These are phyloP conservation scores for Nebria brevicollis DNA, from an alignment of 2,888 invertebrate species.

Conservation along the genomic window DNA sequence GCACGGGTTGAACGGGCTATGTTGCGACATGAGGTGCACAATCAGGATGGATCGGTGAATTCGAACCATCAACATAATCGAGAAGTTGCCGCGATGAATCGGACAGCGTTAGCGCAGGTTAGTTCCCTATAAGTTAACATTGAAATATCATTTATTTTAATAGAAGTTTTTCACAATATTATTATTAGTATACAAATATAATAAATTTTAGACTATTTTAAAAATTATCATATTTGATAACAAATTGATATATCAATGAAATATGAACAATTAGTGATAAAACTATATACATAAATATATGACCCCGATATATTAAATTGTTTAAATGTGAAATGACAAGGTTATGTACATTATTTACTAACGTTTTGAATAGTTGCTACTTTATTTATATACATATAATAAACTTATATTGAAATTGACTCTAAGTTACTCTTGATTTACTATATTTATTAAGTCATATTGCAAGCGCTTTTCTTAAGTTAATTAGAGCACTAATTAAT, in stretches of 20 bases:
- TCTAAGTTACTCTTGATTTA: background rate
- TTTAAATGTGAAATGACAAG: background rate
- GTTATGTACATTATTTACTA: background rate
- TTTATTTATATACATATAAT: background rate
- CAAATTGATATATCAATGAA: too few relatives aligned
- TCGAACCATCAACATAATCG: slow-evolving; percentile 47
- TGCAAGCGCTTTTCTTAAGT: too few relatives aligned
- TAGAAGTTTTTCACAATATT: too few relatives aligned
- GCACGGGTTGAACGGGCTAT: slow-evolving; percentile 70
- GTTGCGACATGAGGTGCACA: slow-evolving; percentile 67
- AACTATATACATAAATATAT: too few relatives aligned
- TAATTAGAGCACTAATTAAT: too few relatives aligned
- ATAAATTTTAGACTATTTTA: too few relatives aligned
- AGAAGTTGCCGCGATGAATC: slow-evolving; percentile 56
- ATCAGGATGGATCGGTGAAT: slow-evolving; percentile 61
- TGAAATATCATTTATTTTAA: too few relatives aligned
- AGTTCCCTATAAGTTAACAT: slow-evolving; percentile 21
- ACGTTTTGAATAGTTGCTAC: background rate
- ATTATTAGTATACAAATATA: too few relatives aligned
- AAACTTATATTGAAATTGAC: background rate
- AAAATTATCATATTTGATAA: too few relatives aligned
- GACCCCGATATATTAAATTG: background rate
- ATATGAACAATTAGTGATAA: too few relatives aligned
- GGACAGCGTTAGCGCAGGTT: slow-evolving; percentile 60
- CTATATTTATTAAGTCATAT: background rate